Percentiles rank a stretch among this genome's conserved stretches.
Conservation (phyloP, 2,888 invertebrate genomes). For the Caenorhabditis sp. region DNA sequence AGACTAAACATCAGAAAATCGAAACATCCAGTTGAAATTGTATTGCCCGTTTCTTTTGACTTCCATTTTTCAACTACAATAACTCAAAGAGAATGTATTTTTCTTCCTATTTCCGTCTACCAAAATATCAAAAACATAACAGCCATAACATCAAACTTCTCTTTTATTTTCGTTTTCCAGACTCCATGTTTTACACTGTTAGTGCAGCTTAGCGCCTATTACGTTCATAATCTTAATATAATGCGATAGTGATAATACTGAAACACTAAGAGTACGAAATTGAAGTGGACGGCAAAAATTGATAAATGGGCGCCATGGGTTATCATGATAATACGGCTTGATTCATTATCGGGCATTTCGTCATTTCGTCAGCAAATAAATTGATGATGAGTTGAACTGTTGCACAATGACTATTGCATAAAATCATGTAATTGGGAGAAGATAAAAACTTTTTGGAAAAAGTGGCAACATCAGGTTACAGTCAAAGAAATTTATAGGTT, state of each 20-base stretch:
- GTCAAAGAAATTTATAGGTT: constrained; percentile 84
- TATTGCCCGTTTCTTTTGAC: too few relatives aligned
- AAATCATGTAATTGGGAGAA: neutral
- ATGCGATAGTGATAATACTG: constrained; percentile 20
- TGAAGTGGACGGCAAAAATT: constrained; percentile 30
- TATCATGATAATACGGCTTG: constrained; percentile 30
- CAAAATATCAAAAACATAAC: too few relatives aligned
- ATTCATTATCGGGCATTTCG: constrained; percentile 46
- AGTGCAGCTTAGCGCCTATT: constrained; percentile 23
- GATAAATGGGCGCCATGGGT: constrained; percentile 22
- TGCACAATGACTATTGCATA: neutral
- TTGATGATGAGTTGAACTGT: constrained; percentile 30
- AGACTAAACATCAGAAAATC: too few relatives aligned
- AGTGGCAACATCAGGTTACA: too few relatives aligned
- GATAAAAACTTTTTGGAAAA: too few relatives aligned
- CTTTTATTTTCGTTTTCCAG: constrained; percentile 16
- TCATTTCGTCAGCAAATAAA: constrained; percentile 43
- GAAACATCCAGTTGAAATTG: too few relatives aligned
- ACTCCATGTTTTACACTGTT: constrained; percentile 31
- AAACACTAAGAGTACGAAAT: constrained; percentile 7
- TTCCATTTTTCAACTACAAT: neutral
- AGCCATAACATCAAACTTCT: neutral
- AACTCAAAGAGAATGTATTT: neutral
- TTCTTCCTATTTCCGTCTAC: neutral
- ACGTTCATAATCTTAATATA: constrained; percentile 21